Evolutionary conservation across 2,797 vertebrate species (phyloP), one percentile per base, ranked within the genome.

Genomic region (Notolabrus celidotus): DNA sequence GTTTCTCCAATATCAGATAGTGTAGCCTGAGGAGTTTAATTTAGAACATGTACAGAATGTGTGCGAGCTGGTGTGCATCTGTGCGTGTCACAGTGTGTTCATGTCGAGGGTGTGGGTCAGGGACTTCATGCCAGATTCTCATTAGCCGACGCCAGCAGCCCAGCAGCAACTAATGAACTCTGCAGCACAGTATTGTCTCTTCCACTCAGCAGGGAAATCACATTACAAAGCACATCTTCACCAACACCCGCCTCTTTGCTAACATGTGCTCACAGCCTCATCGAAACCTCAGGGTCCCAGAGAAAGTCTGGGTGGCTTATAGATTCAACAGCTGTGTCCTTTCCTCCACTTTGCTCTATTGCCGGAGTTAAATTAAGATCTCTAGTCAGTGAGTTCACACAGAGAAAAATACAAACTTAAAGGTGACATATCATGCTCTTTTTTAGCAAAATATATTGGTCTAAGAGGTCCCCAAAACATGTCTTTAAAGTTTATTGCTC

Each of bases 161-260:
- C 77, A 66, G 80, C 71, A 62, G 69, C 75, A 74, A 82, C 85
- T 92, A 92, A 94, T 91, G 83, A 92, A 93, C 83, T 90, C 80
- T 77, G 75, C 65, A 61, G 77, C 77, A 23, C 27, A 16, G 77
- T 59, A 72, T 84, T 90, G 89, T 88, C 81, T 89, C 77, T 60
- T 70, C 62, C 79, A 75, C 84, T 91, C 89, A 79, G 84, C 73
- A 34, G 86, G 81, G 85, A 89, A 89, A 90, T 91, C 83, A 85
- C 78, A 88, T 90, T 86, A 90, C 67, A 63, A 80, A 86, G 67
- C 83, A 77, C 79, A 77, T 89, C 80, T 72, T 66, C 47, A 55
- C 71, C 67, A 43, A 70, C 82, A 59, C 62, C 65, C 57, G 2
- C 64, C 69, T 80, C 77, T 83, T 79, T 80, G 62, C 84, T 39